Evolutionary conservation across 1,140 invertebrate species (phyloP), one percentile per base, ranked within the genome.

Genomic region (Leptinotarsa undecemlineata): DNA sequence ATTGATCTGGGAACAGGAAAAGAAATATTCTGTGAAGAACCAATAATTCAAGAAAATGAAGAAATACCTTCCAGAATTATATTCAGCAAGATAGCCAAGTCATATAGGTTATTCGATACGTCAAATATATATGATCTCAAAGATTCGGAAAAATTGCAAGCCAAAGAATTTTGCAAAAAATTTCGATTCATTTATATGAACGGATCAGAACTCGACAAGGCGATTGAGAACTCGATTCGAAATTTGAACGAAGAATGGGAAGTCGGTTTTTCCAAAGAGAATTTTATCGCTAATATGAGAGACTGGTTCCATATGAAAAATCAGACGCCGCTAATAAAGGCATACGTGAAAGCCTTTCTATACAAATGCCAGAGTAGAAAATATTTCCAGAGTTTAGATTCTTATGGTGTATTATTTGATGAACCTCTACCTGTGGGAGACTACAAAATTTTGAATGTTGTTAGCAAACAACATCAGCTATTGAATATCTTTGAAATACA

Each of bases 151-250:
- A 17, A 57, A 4, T n/a, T 17, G 3, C 51, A 57, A 15, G 51
- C 51, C 3, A 17, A 57, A 57, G 62, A 64, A 64, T 64, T 64
- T 17, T 64, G 62, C 20, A 64, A 64, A 64, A 64, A 64, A 64
- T n/a, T 64, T n/a, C 19, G 62, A 64, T 64, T 64, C 3, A n/a
- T 17, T 64, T 20, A 20, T 21, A 64, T 64, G 4, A 14, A 14
- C 3, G 62, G 20, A 14, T 14, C 15, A 20, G 20, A n/a, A 11
- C 19, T 64, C 4, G 23, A 21, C 6, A 20, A 64, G 11, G 20
- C 13, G 0, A 64, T 64, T 5, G 62, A 64, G 4, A 64, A 21
- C 13, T 26, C 19, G 3, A 17, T 64, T 14, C 19, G 13, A 26
- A 64, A 20, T 64, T 0, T 14, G 62, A 20, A 64, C 13, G 8